Conservation (phyloP, 1,140 invertebrate species). For the Bombyx mandarina region DNA sequence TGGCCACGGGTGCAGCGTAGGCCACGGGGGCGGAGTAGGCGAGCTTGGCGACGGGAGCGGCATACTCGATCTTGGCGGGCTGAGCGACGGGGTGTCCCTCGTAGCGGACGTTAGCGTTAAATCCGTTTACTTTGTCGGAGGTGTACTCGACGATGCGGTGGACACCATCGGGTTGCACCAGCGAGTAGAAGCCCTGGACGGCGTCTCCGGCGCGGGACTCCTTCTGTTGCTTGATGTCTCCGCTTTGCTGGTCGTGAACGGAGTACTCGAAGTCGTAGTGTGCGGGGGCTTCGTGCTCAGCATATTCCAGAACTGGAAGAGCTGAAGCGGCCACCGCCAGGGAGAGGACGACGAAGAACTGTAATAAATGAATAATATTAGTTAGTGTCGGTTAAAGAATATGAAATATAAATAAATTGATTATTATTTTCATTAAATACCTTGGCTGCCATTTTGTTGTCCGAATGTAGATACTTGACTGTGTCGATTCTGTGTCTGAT, state of each 20-base stretch:
- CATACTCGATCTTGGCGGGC: conserved; percentile 14
- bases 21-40: conserved; percentile 13
- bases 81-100: conserved; percentile 27
- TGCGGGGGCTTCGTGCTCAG: conserved; percentile 70
- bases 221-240: conserved; percentile 64
- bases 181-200: conserved; percentile 74
- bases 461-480: too few species aligned
- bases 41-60: conserved; percentile 28
- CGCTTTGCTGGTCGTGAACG: conserved; percentile 72
- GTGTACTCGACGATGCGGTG: conserved; percentile 77
- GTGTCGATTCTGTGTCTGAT: too few species aligned
- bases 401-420: too few species aligned
- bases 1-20: conserved; percentile 7
- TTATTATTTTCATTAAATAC: too few species aligned
- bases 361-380: conserved; percentile 3
- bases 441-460: too few species aligned
- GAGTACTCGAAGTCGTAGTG: conserved; percentile 77
- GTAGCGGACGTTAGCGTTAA: conserved; percentile 45
- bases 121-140: conserved; percentile 36
- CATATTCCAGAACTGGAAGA: conserved; percentile 36
- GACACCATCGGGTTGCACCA: conserved; percentile 72
- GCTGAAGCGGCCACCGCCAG: conserved; percentile 39
- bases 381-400: neutral
- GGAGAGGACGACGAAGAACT: conserved; percentile 23
- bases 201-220: conserved; percentile 71